Evolutionary conservation across 2,797 vertebrate species (phyloP), one percentile per base, ranked within the genome.

Genomic region (Geotria australis): DNA sequence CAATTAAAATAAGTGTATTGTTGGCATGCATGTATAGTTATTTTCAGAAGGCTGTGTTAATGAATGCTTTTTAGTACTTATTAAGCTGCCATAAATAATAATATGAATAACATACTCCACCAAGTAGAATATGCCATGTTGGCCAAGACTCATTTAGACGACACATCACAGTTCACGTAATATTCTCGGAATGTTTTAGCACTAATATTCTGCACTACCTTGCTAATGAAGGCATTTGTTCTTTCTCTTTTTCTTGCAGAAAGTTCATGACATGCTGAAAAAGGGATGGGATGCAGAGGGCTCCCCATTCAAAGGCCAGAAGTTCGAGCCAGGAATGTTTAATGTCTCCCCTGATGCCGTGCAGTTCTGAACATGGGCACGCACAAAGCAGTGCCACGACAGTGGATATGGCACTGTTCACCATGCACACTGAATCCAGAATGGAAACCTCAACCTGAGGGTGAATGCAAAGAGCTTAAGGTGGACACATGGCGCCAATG

Each of bases 261-360:
- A 91, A 70, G 91, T 96, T 60, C 91, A 98, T 1, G 80, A 96
- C 47, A 95, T 98, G 86, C 74, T 98, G 71, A 88, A 85, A 77
- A 95, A 89, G 65, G 88, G 88, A 67, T 98, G 91, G 91, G 80
- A 96, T 47, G 83, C 82, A 0, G 86, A 96, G 49, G 88, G 91
- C 8, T 98, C 91, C 0, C 91, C 91, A 0, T 98, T 98, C 71
- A 83, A 65, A 10, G 89, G 91, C 59, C 88, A 98, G 70, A 70
- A 76, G 64, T 98, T 95, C 48, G 91, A 98, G 70, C 88, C 88
- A 0, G 72, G 85, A 73, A 74, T 89, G 83, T 98, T 98, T 57
- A 84, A 91, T 76, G 85, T 98, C 73, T 84, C 83, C 5, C 77
- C 84, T 0, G 80, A 82, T 2, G 82, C 88, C 0, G 85, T 95